These are phyloP conservation scores for Aplochiton taeniatus DNA, from an alignment of 2,797 vertebrate species.

Conservation along the genomic window DNA sequence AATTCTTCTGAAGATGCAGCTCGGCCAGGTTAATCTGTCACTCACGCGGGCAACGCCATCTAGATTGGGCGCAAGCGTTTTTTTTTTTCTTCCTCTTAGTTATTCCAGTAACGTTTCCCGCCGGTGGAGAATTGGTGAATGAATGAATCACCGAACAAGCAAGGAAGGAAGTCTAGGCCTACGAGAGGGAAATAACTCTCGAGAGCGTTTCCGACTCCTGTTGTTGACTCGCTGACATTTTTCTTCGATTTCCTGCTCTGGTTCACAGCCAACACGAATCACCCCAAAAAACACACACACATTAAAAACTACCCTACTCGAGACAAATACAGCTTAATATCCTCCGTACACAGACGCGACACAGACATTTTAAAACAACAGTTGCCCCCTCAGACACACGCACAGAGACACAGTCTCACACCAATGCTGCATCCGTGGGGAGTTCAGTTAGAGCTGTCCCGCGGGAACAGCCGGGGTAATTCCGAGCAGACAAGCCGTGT, in stretches of 20 bases:
- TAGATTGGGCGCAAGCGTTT: neutral
- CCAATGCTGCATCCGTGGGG: too few relatives aligned
- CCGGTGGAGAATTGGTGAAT: neutral
- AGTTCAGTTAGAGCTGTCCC: too few relatives aligned
- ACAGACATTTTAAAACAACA: neutral
- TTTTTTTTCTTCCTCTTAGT: neutral
- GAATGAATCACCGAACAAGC: neutral
- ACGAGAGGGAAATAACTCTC: slow-evolving; percentile 17
- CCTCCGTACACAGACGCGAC: neutral
- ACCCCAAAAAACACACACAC: slow-evolving; percentile 1
- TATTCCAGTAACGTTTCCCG: slow-evolving; percentile 8
- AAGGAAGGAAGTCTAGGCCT: neutral
- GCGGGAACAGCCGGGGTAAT: too few relatives aligned
- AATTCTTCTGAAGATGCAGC: neutral
- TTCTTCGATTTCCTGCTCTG: slow-evolving; percentile 30
- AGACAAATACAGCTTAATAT: neutral
- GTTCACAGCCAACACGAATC: slow-evolving; percentile 15
- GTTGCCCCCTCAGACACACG: neutral
- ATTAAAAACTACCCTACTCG: neutral
- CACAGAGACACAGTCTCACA: neutral
- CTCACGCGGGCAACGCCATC: neutral
- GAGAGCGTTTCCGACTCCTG: slow-evolving; percentile 41
- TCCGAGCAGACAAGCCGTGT: too few relatives aligned
- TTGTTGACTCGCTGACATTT: slow-evolving; percentile 66
- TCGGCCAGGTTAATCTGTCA: neutral